Evolutionary conservation across 92 coral and sea anemone genomes (phyloP).

Genomic region (Phenganax marumi): DNA sequence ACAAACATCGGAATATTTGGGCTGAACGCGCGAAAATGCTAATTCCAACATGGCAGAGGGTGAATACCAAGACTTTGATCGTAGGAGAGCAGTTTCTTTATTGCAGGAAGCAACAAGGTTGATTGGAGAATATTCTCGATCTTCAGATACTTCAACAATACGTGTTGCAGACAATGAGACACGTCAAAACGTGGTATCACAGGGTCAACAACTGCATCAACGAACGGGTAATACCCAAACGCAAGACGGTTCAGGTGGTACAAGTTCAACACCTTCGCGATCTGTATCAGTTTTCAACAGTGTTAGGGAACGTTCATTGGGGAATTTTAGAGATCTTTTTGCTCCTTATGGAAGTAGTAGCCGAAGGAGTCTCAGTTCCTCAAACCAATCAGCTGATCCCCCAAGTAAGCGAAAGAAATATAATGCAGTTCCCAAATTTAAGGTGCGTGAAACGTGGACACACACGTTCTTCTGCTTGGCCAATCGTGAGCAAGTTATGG

Average conservation of each 20-base stretch:
- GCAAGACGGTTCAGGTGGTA: not conserved
- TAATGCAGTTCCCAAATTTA: slow-evolving; percentile 20
- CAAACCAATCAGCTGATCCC: slow-evolving; percentile 17
- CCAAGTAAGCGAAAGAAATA: slow-evolving; percentile 43
- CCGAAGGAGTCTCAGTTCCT: slow-evolving; percentile 29
- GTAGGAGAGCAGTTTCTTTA: slow-evolving; percentile 40
- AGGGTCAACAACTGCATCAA: not conserved
- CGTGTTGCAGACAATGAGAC: not conserved
- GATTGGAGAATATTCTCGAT: too few relatives aligned
- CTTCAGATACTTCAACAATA: not conserved
- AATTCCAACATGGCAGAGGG: not conserved
- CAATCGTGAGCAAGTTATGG: slow-evolving; percentile 35
- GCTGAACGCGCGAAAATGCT: not conserved
- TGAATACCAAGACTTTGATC: slow-evolving; percentile 15
- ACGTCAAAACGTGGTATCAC: slow-evolving; percentile 11
- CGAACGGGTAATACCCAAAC: not conserved
- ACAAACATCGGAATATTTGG: not conserved
- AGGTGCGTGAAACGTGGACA: slow-evolving; percentile 39
- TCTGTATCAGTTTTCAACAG: slow-evolving; percentile 5
- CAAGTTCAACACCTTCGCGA: not conserved
- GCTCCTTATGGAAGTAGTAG: slow-evolving; percentile 39
- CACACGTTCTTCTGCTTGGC: slow-evolving; percentile 50
- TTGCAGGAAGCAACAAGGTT: slow-evolving; percentile 42
- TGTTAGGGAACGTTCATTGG: slow-evolving; percentile 38
- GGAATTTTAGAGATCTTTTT: slow-evolving; percentile 46